Conservation (phyloP, 2,888 invertebrate genomes). For the Drosophila affinis region DNA sequence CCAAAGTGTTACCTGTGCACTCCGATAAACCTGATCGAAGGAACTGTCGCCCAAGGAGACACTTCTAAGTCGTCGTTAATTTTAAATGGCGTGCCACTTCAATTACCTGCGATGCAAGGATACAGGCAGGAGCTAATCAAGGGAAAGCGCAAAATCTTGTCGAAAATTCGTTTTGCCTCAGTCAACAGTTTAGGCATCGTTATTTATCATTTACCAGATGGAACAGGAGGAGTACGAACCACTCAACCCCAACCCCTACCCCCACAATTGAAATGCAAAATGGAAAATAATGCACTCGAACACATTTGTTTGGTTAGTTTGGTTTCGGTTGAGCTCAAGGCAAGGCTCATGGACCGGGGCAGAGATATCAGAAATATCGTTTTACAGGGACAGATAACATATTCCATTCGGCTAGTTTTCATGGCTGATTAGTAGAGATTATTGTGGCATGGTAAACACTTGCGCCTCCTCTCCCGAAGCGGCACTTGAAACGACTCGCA, state of each 20-base stretch:
- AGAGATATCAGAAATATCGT: conserved; percentile 46
- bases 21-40: conserved; percentile 31
- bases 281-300: conserved; percentile 17
- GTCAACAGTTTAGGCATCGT: conserved; percentile 51
- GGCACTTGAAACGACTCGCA: conserved; percentile 59
- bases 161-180: conserved; percentile 38
- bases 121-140: conserved; percentile 23
- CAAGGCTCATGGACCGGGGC: conserved; percentile 13
- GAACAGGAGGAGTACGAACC: not conserved
- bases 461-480: conserved; percentile 38
- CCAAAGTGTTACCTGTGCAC: conserved; percentile 51
- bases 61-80: conserved; percentile 27
- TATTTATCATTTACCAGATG: conserved; percentile 41
- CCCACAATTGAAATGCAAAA: not conserved
- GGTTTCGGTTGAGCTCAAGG: conserved; percentile 39
- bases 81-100: conserved; percentile 41
- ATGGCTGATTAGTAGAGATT: conserved; percentile 74
- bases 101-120: conserved; percentile 32
- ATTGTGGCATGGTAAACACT: conserved; percentile 65
- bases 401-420: conserved; percentile 44
- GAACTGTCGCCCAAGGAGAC: conserved; percentile 30
- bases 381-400: conserved; percentile 42
- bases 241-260: conserved; percentile 15
- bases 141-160: conserved; percentile 46
- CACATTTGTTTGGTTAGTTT: conserved; percentile 46